Conservation (phyloP, 2,888 invertebrate species). For the Mesochorus sp. region DNA sequence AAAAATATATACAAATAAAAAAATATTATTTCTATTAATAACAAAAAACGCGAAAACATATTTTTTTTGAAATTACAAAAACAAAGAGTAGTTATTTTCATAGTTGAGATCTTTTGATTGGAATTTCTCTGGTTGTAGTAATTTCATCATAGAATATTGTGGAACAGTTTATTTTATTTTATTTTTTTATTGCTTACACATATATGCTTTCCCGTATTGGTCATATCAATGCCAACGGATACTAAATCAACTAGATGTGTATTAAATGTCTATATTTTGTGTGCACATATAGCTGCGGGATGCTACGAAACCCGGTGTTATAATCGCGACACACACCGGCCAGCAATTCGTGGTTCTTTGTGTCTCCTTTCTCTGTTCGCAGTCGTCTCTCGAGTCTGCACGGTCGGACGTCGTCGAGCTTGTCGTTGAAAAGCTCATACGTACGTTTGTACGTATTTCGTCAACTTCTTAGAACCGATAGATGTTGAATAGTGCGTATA, state of each 20-base stretch:
- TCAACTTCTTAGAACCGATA: conserved; percentile 3
- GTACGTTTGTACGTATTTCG: conserved; percentile 36
- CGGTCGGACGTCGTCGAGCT: background rate
- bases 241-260: background rate
- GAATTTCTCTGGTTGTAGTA: background rate
- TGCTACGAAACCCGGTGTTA: conserved; percentile 12
- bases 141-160: background rate
- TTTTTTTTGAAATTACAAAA: too few relatives aligned
- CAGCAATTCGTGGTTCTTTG: background rate
- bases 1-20: too few relatives aligned
- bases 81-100: too few relatives aligned
- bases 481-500: conserved; percentile 11
- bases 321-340: conserved; percentile 3
- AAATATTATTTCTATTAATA: background rate
- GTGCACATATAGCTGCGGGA: background rate
- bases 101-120: too few relatives aligned
- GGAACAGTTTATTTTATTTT: background rate
- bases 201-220: background rate
- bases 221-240: background rate
- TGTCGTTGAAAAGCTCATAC: conserved; percentile 22
- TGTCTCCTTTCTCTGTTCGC: background rate
- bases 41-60: background rate
- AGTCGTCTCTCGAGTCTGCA: background rate
- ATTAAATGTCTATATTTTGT: background rate
- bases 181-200: background rate